Evolutionary conservation across 2,113 vertebrate genomes (phyloP), one percentile per base, ranked within the genome.

Genomic region (Lophius piscatorius): DNA sequence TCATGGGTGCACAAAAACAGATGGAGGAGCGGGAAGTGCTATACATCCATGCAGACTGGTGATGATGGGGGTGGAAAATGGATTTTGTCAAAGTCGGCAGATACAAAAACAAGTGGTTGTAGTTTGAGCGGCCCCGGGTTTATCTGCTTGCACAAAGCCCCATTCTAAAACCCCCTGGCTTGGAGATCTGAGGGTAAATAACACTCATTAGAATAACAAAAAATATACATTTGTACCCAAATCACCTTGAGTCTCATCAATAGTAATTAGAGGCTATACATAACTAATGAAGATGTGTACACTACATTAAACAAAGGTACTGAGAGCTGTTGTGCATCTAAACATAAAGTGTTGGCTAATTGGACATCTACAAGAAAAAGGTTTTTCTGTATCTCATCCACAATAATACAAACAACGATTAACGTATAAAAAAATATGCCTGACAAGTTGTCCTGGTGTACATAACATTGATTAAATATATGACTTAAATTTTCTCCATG

Each of bases 131-230:
- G 70, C 36, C n/a, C 47, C 2, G 42, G 63, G 63, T 65, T 70
- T 85, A 78, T 89, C 79, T 78, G 76, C 71, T 57, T 48, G 45
- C 69, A 85, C 68, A 88, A 87, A 89, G 87, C 70, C 74, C 74
- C 70, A 68, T 81, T 76, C 78, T 73, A 78, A 84, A 77, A 70
- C 80, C 76, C 80, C 70, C 82, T 81, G 80, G 87, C 87, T 82
- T 71, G 65, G 81, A 87, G 87, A 90, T 90, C 83, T 80, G 76
- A 87, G 81, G 73, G 61, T 91, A 89, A 90, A 91, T 90, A 90
- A 90, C 63, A 63, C 78, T 88, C 78, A 92, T 91, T 89, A 89
- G 78, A 91, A 91, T 92, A 78, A 91, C 86, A 91, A 92, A 87
- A 86, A 88, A 84, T 88, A 89, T 89, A 91, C 83, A 91, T 91